Base-by-base conservation (phyloP, 2,888 invertebrate species). In the Scrobipalpa costella region DNA sequence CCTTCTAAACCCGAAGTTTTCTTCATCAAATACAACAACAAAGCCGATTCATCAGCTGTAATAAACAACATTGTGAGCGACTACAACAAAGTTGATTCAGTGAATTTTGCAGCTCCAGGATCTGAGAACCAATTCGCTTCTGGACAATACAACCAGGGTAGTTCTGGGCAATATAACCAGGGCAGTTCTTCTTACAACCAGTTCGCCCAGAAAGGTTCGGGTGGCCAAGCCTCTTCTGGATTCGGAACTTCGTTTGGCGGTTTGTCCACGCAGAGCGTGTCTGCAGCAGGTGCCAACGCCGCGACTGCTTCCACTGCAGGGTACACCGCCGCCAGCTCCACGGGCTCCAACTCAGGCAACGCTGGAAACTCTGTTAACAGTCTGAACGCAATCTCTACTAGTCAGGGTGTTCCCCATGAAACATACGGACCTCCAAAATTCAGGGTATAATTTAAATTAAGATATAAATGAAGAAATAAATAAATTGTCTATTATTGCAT, bases 1-100 rank as follows among this genome's bases (percentile, higher is more conserved):
- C 95, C 95, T 58, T 90, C 93, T 80, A 95, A 95, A 82, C 95
- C 95, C 11, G 95, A 95, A 83, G 95, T 95, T 34, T 95, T 94
- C 92, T 95, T 95, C 89, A 95, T 95, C 87, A 93, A 95, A 71
- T 95, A 95, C 90, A 95, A 94, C 86, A 93, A 94, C 66, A 94
- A 95, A 87, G 86, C 86, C 64, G 90, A 90, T 63, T 83, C 84
- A n/a, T 84, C 90, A 72, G 69, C 86, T 17, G 85, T 90, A 6
- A 90, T 90, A 64, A 81, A 90, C 70, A 86, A 89, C 68, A 90
- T 91, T 57, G 91, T 91, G 15, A 82, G 76, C 65, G 88, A 90
- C 66, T 88, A 86, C 73, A 84, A 79, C 66, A 79, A 76, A 40
- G 78, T 74, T 15, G 68, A 74, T 11, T 64, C 73, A 0, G 73